Evolutionary conservation across 2,888 invertebrate genomes (phyloP).

Genomic region (Drosophila diplacantha): DNA sequence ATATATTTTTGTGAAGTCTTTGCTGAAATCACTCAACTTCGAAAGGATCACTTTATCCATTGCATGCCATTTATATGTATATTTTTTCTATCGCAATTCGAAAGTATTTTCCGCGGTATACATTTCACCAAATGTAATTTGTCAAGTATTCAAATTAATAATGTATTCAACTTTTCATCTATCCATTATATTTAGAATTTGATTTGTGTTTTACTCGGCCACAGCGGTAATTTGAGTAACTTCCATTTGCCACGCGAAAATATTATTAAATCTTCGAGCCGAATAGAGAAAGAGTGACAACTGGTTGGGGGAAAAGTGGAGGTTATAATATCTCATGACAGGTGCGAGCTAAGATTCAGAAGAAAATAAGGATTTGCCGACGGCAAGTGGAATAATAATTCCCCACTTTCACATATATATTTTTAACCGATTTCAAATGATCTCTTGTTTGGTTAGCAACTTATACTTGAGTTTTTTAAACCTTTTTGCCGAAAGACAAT

Average conservation of each 20-base stretch:
- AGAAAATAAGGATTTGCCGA: conserved; percentile 23
- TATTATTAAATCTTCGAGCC: conserved; percentile 10
- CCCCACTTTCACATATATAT: neutral
- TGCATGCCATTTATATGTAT: neutral
- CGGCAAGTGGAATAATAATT: conserved; percentile 15
- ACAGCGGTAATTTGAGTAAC: conserved; percentile 22
- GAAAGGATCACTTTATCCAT: neutral
- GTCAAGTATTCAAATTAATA: conserved; percentile 20
- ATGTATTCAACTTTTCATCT: conserved; percentile 29
- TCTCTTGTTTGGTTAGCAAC: conserved; percentile 26
- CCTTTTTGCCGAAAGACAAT: conserved; percentile 19
- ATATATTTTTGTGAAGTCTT: neutral
- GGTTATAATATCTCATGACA: conserved; percentile 11
- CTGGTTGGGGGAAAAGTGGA: neutral
- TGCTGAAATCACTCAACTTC: neutral
- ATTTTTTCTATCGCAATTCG: neutral
- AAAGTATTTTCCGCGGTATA: conserved; percentile 1
- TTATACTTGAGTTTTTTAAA: conserved; percentile 15
- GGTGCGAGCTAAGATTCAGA: conserved; percentile 9
- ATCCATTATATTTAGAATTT: conserved; percentile 17
- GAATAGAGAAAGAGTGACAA: conserved; percentile 19
- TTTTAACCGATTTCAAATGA: conserved; percentile 11
- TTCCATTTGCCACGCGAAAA: conserved; percentile 35
- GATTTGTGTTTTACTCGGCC: conserved; percentile 21
- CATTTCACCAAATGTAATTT: conserved; percentile 28